These are phyloP conservation scores for Acrobasis repandana DNA, from an alignment of 2,888 invertebrate species.

Conservation along the genomic window DNA sequence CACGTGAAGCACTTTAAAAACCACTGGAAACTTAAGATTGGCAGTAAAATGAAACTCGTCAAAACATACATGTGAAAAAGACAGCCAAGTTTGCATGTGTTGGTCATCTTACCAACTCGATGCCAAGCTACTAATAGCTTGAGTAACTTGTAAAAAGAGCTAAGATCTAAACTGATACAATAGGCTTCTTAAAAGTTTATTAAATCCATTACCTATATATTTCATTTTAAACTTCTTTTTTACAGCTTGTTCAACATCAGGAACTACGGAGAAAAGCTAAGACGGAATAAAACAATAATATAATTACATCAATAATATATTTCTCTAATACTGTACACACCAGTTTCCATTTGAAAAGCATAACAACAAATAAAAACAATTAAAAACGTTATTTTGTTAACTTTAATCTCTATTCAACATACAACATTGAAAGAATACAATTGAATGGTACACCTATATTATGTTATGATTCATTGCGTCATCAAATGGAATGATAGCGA, in stretches of 20 bases:
- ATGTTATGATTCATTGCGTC: constrained; percentile 51
- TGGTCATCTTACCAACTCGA: no score
- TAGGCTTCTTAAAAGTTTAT: no score
- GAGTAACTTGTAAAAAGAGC: no score
- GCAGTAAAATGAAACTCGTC: no score
- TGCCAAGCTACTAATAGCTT: no score
- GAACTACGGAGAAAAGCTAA: constrained; percentile 39
- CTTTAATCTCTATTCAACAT: constrained; percentile 76
- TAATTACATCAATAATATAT: constrained; percentile 68
- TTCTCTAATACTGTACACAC: constrained; percentile 76
- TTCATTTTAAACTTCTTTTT: constrained; percentile 26
- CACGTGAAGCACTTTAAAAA: no score
- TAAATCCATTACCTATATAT: no score
- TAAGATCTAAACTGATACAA: no score
- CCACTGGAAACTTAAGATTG: no score
- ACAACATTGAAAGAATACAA: constrained; percentile 73
- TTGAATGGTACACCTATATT: constrained; percentile 48
- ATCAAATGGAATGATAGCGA: constrained; percentile 75
- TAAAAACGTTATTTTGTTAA: constrained; percentile 56
- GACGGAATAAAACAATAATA: constrained; percentile 55
- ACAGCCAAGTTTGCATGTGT: no score
- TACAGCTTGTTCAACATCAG: constrained; percentile 42
- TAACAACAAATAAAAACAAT: constrained; percentile 58
- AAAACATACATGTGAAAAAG: no score
- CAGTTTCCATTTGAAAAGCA: constrained; percentile 54